Conservation (phyloP, 2,113 vertebrate genomes). For the Phylloscopus trochiloides region DNA sequence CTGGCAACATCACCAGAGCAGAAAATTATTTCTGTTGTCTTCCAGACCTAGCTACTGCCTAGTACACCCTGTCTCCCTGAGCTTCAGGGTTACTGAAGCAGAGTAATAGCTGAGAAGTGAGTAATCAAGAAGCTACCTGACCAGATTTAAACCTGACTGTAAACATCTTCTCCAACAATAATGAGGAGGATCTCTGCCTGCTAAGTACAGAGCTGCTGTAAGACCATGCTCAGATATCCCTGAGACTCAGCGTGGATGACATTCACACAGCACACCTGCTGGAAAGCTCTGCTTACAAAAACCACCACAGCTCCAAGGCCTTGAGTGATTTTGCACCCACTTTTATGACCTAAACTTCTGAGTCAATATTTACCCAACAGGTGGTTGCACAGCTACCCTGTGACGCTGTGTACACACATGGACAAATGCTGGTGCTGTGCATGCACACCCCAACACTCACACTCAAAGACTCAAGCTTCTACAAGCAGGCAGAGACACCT, state of each 20-base stretch:
- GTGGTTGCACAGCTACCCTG: background rate
- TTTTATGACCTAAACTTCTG: background rate
- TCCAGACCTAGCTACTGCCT: background rate
- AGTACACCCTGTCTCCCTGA: background rate
- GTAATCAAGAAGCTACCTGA: conserved; percentile 54
- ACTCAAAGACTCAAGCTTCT: accelerated
- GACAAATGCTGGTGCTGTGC: background rate
- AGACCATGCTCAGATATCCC: background rate
- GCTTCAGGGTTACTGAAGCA: conserved; percentile 31
- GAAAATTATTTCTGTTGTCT: background rate
- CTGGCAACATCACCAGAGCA: background rate
- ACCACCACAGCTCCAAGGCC: background rate
- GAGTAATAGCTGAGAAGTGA: conserved; percentile 52
- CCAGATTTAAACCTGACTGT: background rate
- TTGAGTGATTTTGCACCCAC: background rate
- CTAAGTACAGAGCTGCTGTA: background rate
- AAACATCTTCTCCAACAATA: conserved; percentile 12
- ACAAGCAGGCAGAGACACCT: background rate
- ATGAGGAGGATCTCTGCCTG: background rate
- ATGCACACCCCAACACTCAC: background rate
- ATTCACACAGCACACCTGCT: background rate
- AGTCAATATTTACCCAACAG: background rate
- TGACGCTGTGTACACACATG: background rate
- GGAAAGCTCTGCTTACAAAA: background rate
- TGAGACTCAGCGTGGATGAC: accelerated